phyloP scores from a whole-genome alignment of 2,797 vertebrate genomes.

The Chaunax sp. region DNA sequence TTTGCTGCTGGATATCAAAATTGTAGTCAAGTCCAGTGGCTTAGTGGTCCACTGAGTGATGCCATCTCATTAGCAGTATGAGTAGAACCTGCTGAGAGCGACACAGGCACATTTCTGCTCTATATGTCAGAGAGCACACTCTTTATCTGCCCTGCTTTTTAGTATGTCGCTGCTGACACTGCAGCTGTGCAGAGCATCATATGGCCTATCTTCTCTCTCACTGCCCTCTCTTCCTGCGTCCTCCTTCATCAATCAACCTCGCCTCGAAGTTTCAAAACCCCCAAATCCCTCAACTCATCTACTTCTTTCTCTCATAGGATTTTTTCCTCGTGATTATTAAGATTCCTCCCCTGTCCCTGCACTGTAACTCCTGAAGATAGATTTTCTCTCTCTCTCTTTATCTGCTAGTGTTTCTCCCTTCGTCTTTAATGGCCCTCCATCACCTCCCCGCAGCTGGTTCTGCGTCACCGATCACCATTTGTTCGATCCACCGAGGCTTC shows the following conservation, averaged over 20 bases:
- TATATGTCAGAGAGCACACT: conserved; percentile 33
- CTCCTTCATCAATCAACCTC: conserved; percentile 71
- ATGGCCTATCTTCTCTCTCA: conserved; percentile 22
- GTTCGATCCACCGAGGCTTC: conserved; percentile 63
- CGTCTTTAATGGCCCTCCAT: conserved; percentile 19
- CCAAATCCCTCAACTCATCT: conserved; percentile 79
- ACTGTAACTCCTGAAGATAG: conserved; percentile 59
- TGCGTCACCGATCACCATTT: conserved; percentile 64
- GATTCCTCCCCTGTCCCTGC: conserved; percentile 62
- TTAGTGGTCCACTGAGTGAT: conserved; percentile 72
- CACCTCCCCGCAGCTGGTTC: conserved; percentile 47
- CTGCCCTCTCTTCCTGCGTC: conserved; percentile 47
- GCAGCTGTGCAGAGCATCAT: conserved; percentile 37
- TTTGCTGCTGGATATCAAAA: conserved; percentile 61
- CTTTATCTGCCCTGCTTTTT: conserved; percentile 21
- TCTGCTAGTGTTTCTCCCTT: conserved; percentile 32
- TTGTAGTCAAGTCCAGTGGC: conserved; percentile 59
- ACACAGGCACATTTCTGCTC: conserved; percentile 33
- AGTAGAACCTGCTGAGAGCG: conserved; percentile 54
- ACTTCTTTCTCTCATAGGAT: conserved; percentile 55
- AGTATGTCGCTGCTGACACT: conserved; percentile 27
- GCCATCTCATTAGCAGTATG: conserved; percentile 67
- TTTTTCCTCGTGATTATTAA: conserved; percentile 71
- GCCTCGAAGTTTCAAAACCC: conserved; percentile 63
- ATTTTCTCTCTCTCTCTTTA: conserved; percentile 26